Base-by-base conservation (phyloP, 2,113 vertebrate species). In the Bothrops jararaca region DNA sequence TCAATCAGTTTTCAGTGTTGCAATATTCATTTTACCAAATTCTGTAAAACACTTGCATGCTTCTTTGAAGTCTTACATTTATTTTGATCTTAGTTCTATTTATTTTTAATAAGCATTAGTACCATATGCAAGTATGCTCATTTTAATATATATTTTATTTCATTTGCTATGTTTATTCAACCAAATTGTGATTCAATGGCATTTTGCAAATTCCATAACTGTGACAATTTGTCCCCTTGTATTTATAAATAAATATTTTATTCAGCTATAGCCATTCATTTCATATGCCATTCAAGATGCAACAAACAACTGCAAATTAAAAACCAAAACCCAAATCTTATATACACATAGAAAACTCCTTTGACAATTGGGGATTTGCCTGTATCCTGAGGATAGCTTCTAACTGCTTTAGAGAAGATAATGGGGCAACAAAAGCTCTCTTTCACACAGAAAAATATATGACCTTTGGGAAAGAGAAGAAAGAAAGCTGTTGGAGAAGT, bases 1-100 rank as follows among this genome's bases (percentile, higher is more conserved):
- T 97, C 97, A 97, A 96, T 97, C 97, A 97, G 92, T 93, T 97
- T 97, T 95, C 96, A 97, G 96, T 94, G 45, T 58, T 48, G 13
- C 85, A 92, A 69, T 93, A 92, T 96, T 97, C 96, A 95, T 97
- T 97, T 96, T 95, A 95, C 95, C 95, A 95, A 96, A 94, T 97
- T 97, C 96, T 94, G 64, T 95, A 96, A 96, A 97, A 95, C 88
- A 95, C 56, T 93, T 95, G 92, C 91, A 93, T 95, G 93, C 56
- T 96, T 96, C 96, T 94, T 97, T 93, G 91, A 94, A 1, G 92
- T 94, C 88, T 94, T 96, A 95, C 93, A 96, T 97, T 97, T 94
- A 93, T 96, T 97, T 95, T 88, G 92, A 26, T 86, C 95, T 96
- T 50, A 96, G 90, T 87, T 95, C 95, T 96, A 95, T 97, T 97